Evolutionary conservation across 2,888 invertebrate species (phyloP), one percentile per base, ranked within the genome.

Genomic region (Suillia variegata): DNA sequence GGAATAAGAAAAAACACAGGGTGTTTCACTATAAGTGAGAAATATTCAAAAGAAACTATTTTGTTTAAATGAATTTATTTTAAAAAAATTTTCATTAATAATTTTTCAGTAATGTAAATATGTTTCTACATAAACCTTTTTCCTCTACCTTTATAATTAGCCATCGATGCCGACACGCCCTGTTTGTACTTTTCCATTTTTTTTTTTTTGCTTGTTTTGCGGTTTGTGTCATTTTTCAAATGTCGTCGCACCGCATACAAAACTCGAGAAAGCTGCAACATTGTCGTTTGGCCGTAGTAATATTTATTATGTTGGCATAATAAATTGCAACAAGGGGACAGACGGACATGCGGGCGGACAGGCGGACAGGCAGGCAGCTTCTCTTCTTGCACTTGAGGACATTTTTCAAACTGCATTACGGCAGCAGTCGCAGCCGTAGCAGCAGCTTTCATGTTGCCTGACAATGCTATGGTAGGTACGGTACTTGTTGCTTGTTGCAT

Each of bases 251-350:
- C 3, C 38, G 10, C 38, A 10, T 4, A n/a, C 38, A 38, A 8
- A 38, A 5, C 6, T 13, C 6, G 12, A 38, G 10, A 10, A 38
- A 10, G 13, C 10, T n/a, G 38, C 38, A n/a, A 31, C 31, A n/a
- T 4, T n/a, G n/a, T 13, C n/a, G 68, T 69, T 65, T 70, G n/a
- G n/a, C n/a, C n/a, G n/a, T n/a, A n/a, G 71, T 69, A 73, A 74
- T 72, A 72, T 74, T 74, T 74, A 74, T 74, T 74, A 73, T 73
- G 74, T 73, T 70, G 71, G 70, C 74, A 74, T 72, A 74, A 74
- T 74, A 73, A 74, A 73, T 73, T 73, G 71, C 72, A 69, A 71
- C 74, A 72, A 71, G 2, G 70, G 70, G 70, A n/a, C n/a, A n/a
- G n/a, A n/a, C n/a, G n/a, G n/a, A n/a, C n/a, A n/a, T n/a, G n/a